Percentiles rank a stretch among this genome's conserved stretches.
Conservation (phyloP, 1,140 invertebrate species). For the Zeugodacus cucurbitae region DNA sequence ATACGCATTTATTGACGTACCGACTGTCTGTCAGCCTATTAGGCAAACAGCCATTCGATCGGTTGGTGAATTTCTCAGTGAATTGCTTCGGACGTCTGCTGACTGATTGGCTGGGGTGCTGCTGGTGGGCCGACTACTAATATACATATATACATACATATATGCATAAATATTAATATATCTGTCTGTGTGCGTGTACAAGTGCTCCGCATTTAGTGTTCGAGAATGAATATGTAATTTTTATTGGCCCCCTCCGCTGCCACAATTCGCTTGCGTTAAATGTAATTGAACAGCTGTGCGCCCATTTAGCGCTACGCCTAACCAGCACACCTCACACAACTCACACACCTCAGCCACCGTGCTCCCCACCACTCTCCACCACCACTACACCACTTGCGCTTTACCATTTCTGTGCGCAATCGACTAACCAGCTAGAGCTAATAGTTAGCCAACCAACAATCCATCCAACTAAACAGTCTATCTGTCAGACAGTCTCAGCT, state of each 20-base stretch:
- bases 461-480: neutral
- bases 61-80: neutral
- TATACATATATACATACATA: neutral
- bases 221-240: constrained; percentile 5
- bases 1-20: neutral
- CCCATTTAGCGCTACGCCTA: neutral
- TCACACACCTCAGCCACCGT: neutral
- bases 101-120: neutral
- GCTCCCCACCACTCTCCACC: neutral
- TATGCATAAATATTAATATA: neutral
- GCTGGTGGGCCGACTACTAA: neutral
- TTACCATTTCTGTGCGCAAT: neutral
- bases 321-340: neutral
- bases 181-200: neutral
- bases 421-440: neutral
- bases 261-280: neutral
- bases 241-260: neutral
- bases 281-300: constrained; percentile 15
- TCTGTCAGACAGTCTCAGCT: neutral
- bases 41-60: neutral
- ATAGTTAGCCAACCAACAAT: neutral
- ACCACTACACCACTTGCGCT: too few relatives aligned
- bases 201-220: neutral
- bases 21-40: neutral
- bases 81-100: too few relatives aligned